Conservation (phyloP, 2,888 invertebrate species). For the Pegoplata infirma region DNA sequence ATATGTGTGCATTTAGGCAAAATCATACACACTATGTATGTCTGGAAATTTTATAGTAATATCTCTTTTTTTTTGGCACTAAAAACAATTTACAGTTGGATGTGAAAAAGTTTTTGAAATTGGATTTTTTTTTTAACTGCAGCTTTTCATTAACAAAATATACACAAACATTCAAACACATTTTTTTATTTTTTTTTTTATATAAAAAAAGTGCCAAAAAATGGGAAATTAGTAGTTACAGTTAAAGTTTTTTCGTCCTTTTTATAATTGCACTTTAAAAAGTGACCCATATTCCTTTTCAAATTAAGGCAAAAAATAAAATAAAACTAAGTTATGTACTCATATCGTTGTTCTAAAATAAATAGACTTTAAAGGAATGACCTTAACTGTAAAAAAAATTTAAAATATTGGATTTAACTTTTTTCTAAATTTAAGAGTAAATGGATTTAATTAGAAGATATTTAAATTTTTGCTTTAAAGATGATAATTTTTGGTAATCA, state of each 20-base stretch:
- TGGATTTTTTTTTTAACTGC: conserved; percentile 37
- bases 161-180: neutral
- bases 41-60: conserved; percentile 24
- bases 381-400: neutral
- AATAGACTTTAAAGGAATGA: neutral
- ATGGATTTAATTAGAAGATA: no score
- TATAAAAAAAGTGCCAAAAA: neutral
- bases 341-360: neutral
- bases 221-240: conserved; percentile 37
- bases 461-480: no score
- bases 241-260: neutral
- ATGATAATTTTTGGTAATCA: no score
- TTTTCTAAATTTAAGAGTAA: no score
- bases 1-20: no score
- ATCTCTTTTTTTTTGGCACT: conserved; percentile 3
- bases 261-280: conserved; percentile 25
- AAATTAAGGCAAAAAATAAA: neutral
- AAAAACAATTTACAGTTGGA: conserved; percentile 3
- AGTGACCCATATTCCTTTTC: conserved; percentile 34
- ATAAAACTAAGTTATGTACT: neutral
- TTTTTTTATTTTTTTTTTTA: neutral
- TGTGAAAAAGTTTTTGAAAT: conserved; percentile 27
- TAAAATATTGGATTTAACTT: no score
- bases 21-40: neutral
- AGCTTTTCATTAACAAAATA: conserved; percentile 39